A percentile compares a stretch with the other conserved stretches of the same genome.
phyloP scores from a whole-genome alignment of 2,888 invertebrate species.

The Lutraria lutraria region DNA sequence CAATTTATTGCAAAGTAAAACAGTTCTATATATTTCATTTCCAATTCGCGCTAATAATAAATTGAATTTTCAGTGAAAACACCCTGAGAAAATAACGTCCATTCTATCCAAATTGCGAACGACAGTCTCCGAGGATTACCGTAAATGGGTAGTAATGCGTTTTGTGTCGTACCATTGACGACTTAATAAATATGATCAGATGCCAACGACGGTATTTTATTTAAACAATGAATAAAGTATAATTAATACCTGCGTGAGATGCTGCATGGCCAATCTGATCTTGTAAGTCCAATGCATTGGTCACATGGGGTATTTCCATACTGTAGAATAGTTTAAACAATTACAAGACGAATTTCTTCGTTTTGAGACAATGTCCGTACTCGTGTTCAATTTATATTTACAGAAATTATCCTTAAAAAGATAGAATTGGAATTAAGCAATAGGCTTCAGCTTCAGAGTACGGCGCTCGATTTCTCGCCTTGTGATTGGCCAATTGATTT shows the following conservation, averaged over 20 bases:
- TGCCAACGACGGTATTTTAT: constrained; percentile 24
- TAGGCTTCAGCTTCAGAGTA: constrained; percentile 42
- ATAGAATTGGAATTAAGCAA: constrained; percentile 38
- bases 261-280: constrained; percentile 27
- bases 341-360: constrained; percentile 33
- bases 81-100: constrained; percentile 7
- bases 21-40: constrained; percentile 5
- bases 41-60: constrained; percentile 23
- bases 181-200: constrained; percentile 41
- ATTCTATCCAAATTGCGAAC: constrained; percentile 58
- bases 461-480: constrained; percentile 30
- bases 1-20: background rate
- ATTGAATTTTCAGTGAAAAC: constrained; percentile 22
- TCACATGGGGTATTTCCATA: constrained; percentile 52
- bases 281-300: constrained; percentile 47
- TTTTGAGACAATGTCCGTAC: constrained; percentile 45
- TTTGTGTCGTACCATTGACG: constrained; percentile 40
- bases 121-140: constrained; percentile 53
- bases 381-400: constrained; percentile 67
- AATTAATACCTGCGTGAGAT: constrained; percentile 28
- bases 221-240: constrained; percentile 32
- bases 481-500: constrained; percentile 58
- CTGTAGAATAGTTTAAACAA: constrained; percentile 1
- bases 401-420: constrained; percentile 62
- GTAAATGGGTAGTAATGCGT: constrained; percentile 54